Evolutionary conservation across 2,113 vertebrate genomes (phyloP).

Genomic region (Phainopepla nitens): DNA sequence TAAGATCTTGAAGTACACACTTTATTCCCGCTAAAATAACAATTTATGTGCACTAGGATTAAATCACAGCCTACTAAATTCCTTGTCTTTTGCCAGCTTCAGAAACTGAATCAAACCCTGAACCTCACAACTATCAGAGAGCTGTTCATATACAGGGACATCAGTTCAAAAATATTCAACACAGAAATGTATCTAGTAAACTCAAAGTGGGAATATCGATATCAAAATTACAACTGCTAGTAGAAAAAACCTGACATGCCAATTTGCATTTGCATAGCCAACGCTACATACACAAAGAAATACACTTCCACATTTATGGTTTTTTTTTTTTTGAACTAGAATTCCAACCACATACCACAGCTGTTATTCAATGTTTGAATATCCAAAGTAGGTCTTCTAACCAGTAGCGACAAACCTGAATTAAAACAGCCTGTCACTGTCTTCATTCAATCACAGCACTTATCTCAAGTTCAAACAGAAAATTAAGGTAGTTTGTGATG

Average conservation of each 20-base stretch:
- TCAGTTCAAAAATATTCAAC: not conserved
- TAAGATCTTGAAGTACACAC: not conserved
- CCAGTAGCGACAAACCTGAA: not conserved
- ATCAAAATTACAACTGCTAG: not conserved
- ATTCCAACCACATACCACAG: not conserved
- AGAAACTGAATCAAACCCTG: not conserved
- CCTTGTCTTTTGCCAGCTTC: not conserved
- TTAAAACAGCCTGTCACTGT: not conserved
- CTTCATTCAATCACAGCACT: not conserved
- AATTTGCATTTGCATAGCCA: not conserved
- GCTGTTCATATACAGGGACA: not conserved
- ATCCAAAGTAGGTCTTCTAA: not conserved
- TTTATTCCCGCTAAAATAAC: not conserved
- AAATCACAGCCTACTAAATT: not conserved
- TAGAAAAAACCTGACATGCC: not conserved
- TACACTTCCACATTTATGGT: not conserved
- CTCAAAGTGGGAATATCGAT: not conserved
- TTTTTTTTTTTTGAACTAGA: not conserved
- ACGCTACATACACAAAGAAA: not conserved
- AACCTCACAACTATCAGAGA: not conserved
- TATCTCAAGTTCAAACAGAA: not conserved
- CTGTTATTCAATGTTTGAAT: not conserved
- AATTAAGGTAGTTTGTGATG: not conserved
- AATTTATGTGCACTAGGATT: not conserved
- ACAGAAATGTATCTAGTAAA: not conserved